Base-by-base conservation (phyloP, 2,113 vertebrate genomes). In the Pelobates fuscus region DNA sequence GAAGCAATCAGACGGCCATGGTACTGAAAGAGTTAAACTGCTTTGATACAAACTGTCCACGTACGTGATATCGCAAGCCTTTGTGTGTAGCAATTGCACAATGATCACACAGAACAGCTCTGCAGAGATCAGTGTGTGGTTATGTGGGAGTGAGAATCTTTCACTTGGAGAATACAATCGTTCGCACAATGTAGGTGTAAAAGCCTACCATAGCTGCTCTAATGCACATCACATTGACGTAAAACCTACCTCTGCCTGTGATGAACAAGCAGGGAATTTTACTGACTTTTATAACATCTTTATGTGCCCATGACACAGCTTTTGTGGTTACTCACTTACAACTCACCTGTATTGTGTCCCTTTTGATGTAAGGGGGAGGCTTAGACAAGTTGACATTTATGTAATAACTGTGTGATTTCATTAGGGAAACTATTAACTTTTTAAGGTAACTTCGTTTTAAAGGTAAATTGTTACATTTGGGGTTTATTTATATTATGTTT, bases 171-270 rank as follows among this genome's bases (percentile, higher is more conserved):
- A 63, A 63, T 10, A 63, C 18, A 63, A 32, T 63, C 10, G 60
- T n/a, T 37, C n/a, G n/a, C 18, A 1, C 7, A 8, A 29, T 20
- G 71, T 74, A 29, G 62, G 71, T 57, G 49, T 41, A 17, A 32
- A 21, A 66, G 61, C 71, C 49, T 46, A 21, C 32, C 71, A 46
- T 8, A 73, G 23, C 30, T 12, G 23, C 26, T 8, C 8, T 5
- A 8, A 32, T 64, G 23, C 18, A 30, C 62, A 65, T 74, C 71
- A 67, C 11, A 12, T 49, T 75, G 71, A 75, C 71, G 71, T 17
- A 41, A 26, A 14, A 27, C 12, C 52, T 52, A 26, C 63, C 67
- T 37, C 14, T 61, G 18, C 24, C 24, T 25, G 52, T 59, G 32
- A 65, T 29, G 25, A n/a, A 32, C 27, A 15, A 2, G 24, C 32